phyloP scores from a whole-genome alignment of 2,113 vertebrate genomes.

The Eptatretus burgeri region DNA sequence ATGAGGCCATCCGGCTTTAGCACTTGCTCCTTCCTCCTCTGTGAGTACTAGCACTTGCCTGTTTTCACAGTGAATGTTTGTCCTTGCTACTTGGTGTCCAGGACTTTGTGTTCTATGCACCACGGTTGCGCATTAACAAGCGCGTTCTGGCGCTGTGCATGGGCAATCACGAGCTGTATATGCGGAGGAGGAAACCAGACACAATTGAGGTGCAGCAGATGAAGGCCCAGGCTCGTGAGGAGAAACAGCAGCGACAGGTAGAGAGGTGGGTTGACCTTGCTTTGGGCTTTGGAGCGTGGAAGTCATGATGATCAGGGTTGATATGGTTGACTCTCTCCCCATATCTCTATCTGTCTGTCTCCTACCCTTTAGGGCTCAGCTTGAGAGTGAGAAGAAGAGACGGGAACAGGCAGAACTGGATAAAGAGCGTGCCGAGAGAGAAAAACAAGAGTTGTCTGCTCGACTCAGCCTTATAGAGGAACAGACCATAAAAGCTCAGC shows the following conservation, averaged over 20 bases:
- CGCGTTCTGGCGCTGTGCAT: conserved; percentile 79
- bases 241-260: conserved; percentile 91
- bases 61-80: background rate
- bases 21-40: background rate
- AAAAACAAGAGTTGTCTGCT: conserved; percentile 78
- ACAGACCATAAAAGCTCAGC: conserved; percentile 62
- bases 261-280: conserved; percentile 32
- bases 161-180: conserved; percentile 94
- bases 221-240: conserved; percentile 88
- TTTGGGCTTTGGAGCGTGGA: background rate
- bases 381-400: conserved; percentile 94
- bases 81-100: conserved; percentile 15
- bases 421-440: conserved; percentile 72
- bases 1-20: conserved; percentile 17
- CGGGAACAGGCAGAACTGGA: conserved; percentile 77
- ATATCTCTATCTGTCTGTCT: background rate
- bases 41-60: background rate
- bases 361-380: conserved; percentile 33
- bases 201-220: conserved; percentile 96
- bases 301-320: background rate
- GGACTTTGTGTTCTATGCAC: conserved; percentile 95
- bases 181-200: conserved; percentile 83
- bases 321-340: background rate
- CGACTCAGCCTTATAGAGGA: conserved; percentile 64
- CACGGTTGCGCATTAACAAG: conserved; percentile 86